These are phyloP conservation scores for Neopelma chrysocephalum DNA, from an alignment of 2,797 vertebrate genomes.

Conservation along the genomic window DNA sequence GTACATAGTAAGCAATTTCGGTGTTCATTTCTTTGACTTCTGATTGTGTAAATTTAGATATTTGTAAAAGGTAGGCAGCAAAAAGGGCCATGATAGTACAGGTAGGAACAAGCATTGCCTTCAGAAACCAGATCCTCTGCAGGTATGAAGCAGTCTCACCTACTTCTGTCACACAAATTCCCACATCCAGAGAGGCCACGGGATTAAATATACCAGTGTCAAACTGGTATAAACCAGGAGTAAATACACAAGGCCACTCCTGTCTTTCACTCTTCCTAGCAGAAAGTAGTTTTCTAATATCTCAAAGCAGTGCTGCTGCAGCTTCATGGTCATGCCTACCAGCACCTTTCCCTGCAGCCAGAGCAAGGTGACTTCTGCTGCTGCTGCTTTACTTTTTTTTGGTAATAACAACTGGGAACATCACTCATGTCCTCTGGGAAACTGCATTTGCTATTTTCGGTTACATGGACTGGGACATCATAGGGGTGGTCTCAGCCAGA, in stretches of 20 bases:
- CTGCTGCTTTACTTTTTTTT: not conserved
- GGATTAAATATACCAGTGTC: not conserved
- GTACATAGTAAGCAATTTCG: not conserved
- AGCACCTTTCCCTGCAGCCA: not conserved
- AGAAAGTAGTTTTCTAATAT: not conserved
- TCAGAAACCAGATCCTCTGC: not conserved
- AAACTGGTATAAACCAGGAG: not conserved
- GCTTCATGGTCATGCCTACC: rapidly evolving
- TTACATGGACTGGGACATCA: not conserved
- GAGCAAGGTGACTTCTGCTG: not conserved
- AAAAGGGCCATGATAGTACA: not conserved
- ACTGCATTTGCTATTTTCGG: not conserved
- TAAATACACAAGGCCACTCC: not conserved
- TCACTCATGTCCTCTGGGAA: not conserved
- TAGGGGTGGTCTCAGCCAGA: not conserved
- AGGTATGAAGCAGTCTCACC: not conserved
- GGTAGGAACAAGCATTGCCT: not conserved
- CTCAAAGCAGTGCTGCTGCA: not conserved
- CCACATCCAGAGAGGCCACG: not conserved
- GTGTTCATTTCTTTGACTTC: not conserved
- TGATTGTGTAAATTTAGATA: not conserved
- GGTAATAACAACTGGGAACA: not conserved
- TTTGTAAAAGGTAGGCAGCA: not conserved
- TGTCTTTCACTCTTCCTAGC: not conserved
- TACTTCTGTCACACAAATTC: not conserved